A percentile compares a stretch with the other conserved stretches of the same genome.
These are phyloP conservation scores for Caenorhabditis inopinata DNA, from an alignment of 1,140 invertebrate genomes.

Conservation along the genomic window DNA sequence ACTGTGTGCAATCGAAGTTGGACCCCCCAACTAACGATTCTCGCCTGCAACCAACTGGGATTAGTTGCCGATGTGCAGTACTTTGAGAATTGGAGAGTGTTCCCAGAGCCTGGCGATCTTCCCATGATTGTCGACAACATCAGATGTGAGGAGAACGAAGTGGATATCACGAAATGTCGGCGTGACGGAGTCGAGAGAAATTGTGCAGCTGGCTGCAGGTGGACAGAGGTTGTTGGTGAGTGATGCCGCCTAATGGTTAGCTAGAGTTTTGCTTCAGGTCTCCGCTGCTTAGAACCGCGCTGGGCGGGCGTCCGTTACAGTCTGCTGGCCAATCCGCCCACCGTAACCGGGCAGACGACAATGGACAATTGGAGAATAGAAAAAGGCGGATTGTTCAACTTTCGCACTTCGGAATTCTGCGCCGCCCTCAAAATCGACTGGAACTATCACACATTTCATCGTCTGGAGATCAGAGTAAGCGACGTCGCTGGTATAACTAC, in stretches of 20 bases:
- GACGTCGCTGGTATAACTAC: neutral
- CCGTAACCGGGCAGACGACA: conserved; percentile 78
- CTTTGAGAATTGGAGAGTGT: conserved; percentile 74
- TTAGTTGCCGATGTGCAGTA: conserved; percentile 86
- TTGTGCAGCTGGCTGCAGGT: conserved; percentile 54
- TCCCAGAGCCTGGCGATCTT: conserved; percentile 47
- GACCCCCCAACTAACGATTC: conserved; percentile 84
- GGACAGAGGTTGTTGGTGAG: conserved; percentile 61
- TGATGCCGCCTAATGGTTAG: neutral
- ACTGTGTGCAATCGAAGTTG: conserved; percentile 95
- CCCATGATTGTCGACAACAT: conserved; percentile 75
- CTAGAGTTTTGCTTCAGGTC: conserved; percentile 32
- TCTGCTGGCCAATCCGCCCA: conserved; percentile 80
- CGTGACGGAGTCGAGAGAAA: conserved; percentile 73
- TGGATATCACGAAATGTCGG: conserved; percentile 85
- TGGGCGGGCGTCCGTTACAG: conserved; percentile 90
- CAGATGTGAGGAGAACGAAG: conserved; percentile 83
- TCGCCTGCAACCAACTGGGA: conserved; percentile 93
- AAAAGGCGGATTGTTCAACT: conserved; percentile 86
- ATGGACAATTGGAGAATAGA: conserved; percentile 85
- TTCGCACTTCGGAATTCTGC: conserved; percentile 81
- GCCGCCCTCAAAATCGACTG: conserved; percentile 90
- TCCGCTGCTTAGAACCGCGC: conserved; percentile 79
- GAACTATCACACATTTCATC: conserved; percentile 80
- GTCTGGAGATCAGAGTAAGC: conserved; percentile 73